Evolutionary conservation across 2,797 vertebrate species (phyloP).

Genomic region (Limnodromus scolopaceus): DNA sequence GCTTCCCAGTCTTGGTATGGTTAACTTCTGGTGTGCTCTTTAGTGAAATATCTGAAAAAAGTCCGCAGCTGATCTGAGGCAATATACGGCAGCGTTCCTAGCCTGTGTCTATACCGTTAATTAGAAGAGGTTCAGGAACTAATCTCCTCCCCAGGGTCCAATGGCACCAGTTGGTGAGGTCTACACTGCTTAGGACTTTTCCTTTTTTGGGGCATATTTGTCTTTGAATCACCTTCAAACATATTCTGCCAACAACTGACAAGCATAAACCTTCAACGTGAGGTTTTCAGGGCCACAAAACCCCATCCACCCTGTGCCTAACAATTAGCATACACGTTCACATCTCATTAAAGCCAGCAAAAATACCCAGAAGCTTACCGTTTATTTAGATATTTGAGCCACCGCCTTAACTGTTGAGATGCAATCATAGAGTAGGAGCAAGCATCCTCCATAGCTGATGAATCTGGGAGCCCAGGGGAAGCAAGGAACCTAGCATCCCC

Average conservation of each 20-base stretch:
- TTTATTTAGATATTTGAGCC: neutral
- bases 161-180: neutral
- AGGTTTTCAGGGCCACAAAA: neutral
- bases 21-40: neutral
- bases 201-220: neutral
- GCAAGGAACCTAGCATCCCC: fast-evolving
- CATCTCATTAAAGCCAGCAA: neutral
- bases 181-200: neutral
- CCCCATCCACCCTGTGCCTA: neutral
- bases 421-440: neutral
- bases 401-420: neutral
- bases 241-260: neutral
- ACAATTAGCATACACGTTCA: neutral
- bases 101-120: neutral
- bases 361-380: neutral
- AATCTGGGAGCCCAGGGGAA: neutral
- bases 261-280: neutral
- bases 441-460: fast-evolving
- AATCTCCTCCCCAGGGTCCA: neutral
- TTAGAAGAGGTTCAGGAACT: neutral
- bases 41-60: neutral
- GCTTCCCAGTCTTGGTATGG: neutral
- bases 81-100: neutral
- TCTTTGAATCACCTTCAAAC: neutral
- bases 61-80: neutral